Percentiles rank a stretch among this genome's conserved stretches.
Evolutionary conservation across 1,140 invertebrate genomes (phyloP).

Genomic region (Ceratosolen fusciceps): DNA sequence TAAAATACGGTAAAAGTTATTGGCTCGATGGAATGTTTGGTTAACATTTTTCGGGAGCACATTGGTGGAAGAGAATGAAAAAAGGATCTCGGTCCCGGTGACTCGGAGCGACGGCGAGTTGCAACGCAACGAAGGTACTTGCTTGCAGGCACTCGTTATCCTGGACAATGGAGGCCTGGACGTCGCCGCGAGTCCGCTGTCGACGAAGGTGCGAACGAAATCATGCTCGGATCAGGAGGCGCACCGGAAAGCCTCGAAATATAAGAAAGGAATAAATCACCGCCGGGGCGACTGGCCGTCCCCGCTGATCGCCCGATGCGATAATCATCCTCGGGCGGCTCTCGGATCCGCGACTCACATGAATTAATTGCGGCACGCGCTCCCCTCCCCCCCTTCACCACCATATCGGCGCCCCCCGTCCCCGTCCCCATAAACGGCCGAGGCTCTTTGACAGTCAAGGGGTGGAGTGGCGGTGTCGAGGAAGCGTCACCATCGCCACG

Average conservation of each 20-base stretch:
- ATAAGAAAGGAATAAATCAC: neutral
- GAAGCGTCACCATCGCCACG: no score
- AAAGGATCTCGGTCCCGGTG: no score
- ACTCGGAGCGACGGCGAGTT: neutral
- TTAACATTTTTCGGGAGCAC: no score
- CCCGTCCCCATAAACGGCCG: neutral
- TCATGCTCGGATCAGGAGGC: neutral
- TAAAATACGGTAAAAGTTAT: no score
- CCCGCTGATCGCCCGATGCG: neutral
- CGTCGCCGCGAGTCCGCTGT: neutral
- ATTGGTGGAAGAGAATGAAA: no score
- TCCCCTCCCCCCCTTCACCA: neutral
- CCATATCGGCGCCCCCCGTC: neutral
- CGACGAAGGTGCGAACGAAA: neutral
- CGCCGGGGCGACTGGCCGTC: neutral
- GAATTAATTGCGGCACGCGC: neutral
- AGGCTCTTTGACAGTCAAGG: no score
- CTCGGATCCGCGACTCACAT: neutral
- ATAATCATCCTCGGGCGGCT: neutral
- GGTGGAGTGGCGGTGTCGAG: neutral
- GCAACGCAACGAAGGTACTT: no score
- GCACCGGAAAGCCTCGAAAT: neutral
- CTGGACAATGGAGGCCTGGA: neutral
- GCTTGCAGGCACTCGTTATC: no score
- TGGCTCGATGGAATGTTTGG: no score